Evolutionary conservation across 2,888 invertebrate genomes (phyloP).

Genomic region (Scaptomyza parva): DNA sequence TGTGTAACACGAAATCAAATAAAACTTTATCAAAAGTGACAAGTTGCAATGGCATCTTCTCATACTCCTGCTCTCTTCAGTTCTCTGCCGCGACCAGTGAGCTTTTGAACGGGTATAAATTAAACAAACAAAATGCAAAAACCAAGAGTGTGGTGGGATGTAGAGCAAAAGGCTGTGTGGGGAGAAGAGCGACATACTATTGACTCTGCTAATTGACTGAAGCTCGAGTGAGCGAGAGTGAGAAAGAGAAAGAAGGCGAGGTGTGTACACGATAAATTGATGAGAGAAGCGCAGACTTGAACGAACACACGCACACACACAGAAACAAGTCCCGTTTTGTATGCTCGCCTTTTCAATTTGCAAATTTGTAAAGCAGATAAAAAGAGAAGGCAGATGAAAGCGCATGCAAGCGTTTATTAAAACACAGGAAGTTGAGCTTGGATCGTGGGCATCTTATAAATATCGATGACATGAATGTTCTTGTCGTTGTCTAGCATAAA

Average conservation of each 20-base stretch:
- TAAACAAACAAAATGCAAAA: slow-evolving; percentile 67
- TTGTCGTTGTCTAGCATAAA: not conserved
- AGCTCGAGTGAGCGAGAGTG: slow-evolving; percentile 10
- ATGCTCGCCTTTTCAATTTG: slow-evolving; percentile 30
- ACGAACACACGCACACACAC: slow-evolving; percentile 3
- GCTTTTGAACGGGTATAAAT: slow-evolving; percentile 70
- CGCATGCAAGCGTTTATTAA: not conserved
- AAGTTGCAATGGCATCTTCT: slow-evolving; percentile 22
- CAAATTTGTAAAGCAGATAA: slow-evolving; percentile 13
- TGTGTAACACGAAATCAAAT: slow-evolving; percentile 38
- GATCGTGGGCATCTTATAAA: not conserved
- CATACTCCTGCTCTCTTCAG: not conserved
- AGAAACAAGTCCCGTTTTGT: slow-evolving; percentile 14
- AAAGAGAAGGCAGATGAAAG: not conserved
- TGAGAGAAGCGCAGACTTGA: slow-evolving; percentile 10
- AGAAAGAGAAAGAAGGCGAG: slow-evolving; percentile 6
- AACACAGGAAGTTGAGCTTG: not conserved
- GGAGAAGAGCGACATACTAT: slow-evolving; percentile 50
- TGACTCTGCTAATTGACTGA: slow-evolving; percentile 76
- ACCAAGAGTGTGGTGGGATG: slow-evolving; percentile 8
- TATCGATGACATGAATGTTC: slow-evolving; percentile 2
- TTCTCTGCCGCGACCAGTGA: slow-evolving; percentile 9
- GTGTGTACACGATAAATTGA: slow-evolving; percentile 26
- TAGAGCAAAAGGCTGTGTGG: slow-evolving; percentile 1
- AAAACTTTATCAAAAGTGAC: slow-evolving; percentile 47